A percentile compares a stretch with the other conserved stretches of the same genome.
Conservation (phyloP, 2,113 vertebrate genomes). For the Pontoporia blainvillei region DNA sequence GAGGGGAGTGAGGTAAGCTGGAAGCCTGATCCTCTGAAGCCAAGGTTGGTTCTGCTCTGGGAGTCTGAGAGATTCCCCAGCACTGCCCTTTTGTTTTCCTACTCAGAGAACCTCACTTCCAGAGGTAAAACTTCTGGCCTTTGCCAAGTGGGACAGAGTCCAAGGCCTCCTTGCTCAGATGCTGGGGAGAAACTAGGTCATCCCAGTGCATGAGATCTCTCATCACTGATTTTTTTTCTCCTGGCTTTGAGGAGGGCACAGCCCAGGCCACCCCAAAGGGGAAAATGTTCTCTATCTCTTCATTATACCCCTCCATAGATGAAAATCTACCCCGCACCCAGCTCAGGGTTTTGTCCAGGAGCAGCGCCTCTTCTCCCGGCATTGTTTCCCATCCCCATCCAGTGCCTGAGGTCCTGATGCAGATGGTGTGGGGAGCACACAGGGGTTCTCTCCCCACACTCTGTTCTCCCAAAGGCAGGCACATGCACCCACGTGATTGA, state of each 20-base stretch:
- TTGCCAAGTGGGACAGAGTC: background rate
- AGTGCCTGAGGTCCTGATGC: background rate
- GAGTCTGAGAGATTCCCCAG: background rate
- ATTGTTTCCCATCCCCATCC: background rate
- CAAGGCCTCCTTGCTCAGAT: background rate
- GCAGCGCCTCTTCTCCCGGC: background rate
- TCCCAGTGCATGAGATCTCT: background rate
- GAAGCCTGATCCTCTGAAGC: background rate
- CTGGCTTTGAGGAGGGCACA: background rate
- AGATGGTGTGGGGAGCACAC: too few relatives aligned
- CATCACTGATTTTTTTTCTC: too few relatives aligned
- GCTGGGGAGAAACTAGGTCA: background rate
- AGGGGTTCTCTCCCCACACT: background rate
- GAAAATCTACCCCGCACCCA: background rate
- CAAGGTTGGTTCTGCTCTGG: background rate
- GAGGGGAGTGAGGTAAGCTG: background rate
- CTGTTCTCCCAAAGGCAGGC: background rate
- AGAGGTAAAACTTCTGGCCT: background rate
- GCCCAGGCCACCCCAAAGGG: background rate
- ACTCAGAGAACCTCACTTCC: background rate
- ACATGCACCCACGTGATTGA: accelerated
- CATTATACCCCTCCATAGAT: background rate
- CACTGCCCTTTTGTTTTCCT: background rate
- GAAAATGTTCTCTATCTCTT: background rate
- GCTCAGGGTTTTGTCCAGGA: background rate